phyloP scores from a whole-genome alignment of 2,797 vertebrate species.

The Protonibea diacanthus region DNA sequence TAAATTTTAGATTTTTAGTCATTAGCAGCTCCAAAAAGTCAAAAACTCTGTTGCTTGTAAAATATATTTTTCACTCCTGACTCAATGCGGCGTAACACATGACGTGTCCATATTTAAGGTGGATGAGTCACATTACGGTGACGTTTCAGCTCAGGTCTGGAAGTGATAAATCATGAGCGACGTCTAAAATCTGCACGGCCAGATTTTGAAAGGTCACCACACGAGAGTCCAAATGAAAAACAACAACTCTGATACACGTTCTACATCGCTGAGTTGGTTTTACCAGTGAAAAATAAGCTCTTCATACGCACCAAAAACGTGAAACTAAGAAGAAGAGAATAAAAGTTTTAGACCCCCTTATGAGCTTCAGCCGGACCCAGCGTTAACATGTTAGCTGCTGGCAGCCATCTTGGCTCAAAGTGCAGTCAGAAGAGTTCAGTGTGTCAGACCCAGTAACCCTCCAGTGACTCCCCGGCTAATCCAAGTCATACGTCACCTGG shows the following conservation, averaged over 20 bases:
- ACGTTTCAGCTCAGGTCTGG: constrained; percentile 7
- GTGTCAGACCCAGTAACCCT: constrained; percentile 72
- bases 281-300: background rate
- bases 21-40: constrained; percentile 7
- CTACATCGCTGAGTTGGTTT: background rate
- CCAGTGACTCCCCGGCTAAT: constrained; percentile 63
- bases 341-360: too few relatives aligned
- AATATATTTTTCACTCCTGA: background rate
- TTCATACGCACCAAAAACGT: background rate
- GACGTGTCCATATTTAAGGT: constrained; percentile 13
- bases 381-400: background rate
- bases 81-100: background rate
- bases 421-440: constrained; percentile 59
- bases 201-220: constrained; percentile 3
- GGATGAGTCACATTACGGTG: background rate
- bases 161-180: constrained; percentile 25
- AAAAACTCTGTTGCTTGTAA: background rate
- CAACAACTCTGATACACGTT: background rate
- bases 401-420: constrained; percentile 20
- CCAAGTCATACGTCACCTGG: constrained; percentile 65
- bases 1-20: background rate
- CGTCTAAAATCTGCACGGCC: background rate
- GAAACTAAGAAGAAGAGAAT: background rate
- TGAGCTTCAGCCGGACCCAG: too few relatives aligned
- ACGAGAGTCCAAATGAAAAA: background rate